A percentile compares a stretch with the other conserved stretches of the same genome.
Evolutionary conservation across 30 jellyfish, hydroid and myxozoan species (phyloP).

Genomic region (Clytia hemisphaerica): DNA sequence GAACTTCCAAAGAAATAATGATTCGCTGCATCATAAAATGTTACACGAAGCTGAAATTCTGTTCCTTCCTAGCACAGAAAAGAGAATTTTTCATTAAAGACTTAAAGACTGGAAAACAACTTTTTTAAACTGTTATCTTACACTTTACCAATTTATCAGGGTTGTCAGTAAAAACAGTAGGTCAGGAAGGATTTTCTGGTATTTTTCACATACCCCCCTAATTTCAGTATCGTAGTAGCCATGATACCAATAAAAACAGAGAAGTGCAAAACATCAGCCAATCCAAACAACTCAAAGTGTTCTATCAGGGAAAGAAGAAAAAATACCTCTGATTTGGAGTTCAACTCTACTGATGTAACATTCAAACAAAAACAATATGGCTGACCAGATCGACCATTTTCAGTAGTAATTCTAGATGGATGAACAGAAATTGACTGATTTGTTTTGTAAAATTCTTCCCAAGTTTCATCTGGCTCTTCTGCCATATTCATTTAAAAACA

Average conservation of each 20-base stretch:
- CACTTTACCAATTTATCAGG: too few species aligned
- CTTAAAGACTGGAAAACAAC: too few species aligned
- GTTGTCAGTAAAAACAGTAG: neutral
- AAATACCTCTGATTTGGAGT: too few species aligned
- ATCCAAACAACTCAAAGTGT: neutral
- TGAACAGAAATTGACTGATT: slow-evolving; percentile 66
- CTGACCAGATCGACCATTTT: slow-evolving; percentile 8
- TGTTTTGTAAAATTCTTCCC: slow-evolving; percentile 70
- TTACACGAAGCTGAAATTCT: slow-evolving; percentile 69
- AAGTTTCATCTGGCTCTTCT: slow-evolving; percentile 76
- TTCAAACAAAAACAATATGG: slow-evolving; percentile 63
- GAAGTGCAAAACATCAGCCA: neutral
- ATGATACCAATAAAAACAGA: neutral
- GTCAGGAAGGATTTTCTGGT: neutral
- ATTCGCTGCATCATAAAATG: slow-evolving; percentile 92
- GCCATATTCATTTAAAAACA: too few species aligned
- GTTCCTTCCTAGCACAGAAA: slow-evolving; percentile 36
- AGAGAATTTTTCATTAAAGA: neutral
- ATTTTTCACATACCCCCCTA: neutral
- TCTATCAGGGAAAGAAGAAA: too few species aligned
- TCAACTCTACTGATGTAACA: slow-evolving; percentile 46
- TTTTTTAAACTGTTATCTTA: neutral
- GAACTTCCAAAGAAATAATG: slow-evolving; percentile 80
- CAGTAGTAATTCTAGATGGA: slow-evolving; percentile 21
- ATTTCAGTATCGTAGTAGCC: neutral